Evolutionary conservation across 2,888 invertebrate genomes (phyloP), one percentile per base, ranked within the genome.

Genomic region (Tenthredo amoena): DNA sequence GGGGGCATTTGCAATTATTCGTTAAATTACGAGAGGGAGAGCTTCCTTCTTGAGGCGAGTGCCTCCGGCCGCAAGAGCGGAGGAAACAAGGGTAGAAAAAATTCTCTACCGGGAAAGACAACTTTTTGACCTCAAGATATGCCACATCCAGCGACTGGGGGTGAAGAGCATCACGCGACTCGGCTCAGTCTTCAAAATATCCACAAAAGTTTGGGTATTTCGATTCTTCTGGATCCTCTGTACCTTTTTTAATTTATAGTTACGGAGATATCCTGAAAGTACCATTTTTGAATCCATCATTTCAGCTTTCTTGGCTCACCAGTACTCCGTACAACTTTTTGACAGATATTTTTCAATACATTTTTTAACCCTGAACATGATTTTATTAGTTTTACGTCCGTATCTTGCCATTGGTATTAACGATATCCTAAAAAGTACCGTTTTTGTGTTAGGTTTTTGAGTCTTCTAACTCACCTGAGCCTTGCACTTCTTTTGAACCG

Each of bases 1-100:
- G 21, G 1, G 43, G 74, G 43, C 74, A 43, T 74, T 40, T 74
- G 74, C 74, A 74, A 74, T 74, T 74, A 74, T 74, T 26, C 74
- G 26, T 74, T 43, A 74, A 74, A 74, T 74, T 74, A 74, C 74
- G 43, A 43, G 26, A n/a, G 43, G 74, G 40, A 74, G 21, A 74
- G 74, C 21, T 74, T 74, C 12, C 74, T 10, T 40, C 43, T 40
- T 43, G 74, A 74, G 26, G 40, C 40, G n/a, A 21, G 12, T 15
- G 40, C 74, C 43, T 43, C 43, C 43, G 40, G 40, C 74, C 21
- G 74, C 34, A 47, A 74, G 74, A 21, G 47, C 43, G 43, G 15
- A 72, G 34, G 72, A 72, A 40, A 72, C n/a, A 72, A 72, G 12
- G 1, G n/a, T 15, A 5, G 18, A 12, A 40, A 43, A 74, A 4